Base-by-base conservation (phyloP, 2,113 vertebrate species). In the Psephotus haematonotus region DNA sequence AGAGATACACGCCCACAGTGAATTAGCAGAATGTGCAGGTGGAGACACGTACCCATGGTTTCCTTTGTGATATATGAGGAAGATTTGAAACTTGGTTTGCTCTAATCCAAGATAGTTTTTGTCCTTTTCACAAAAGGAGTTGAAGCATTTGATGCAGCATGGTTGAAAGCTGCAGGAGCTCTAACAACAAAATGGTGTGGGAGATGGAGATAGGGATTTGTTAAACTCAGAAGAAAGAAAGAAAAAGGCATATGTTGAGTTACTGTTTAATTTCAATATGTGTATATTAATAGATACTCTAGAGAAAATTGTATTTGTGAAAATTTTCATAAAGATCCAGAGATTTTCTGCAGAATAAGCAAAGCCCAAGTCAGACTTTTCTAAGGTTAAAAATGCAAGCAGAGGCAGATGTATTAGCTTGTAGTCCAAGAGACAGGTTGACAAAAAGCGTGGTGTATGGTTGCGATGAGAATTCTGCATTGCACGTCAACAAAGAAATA, bases 401-500 rank as follows among this genome's bases (percentile, higher is more conserved):
- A 92, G 47, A 81, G 92, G 31, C 33, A 83, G 37, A 67, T 68
- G 22, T 65, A 44, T 94, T 72, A 94, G 49, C 62, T 62, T 53
- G 4, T 17, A 79, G 72, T 68, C 60, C 82, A 72, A 24, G 64
- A 71, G 47, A 89, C 35, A 85, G 43, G 5, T 33, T 93, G 65
- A 90, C 76, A 94, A 53, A 72, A 94, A 47, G 4, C 16, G 25
- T 57, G 90, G 88, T 88, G 25, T 57, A 43, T 79, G 69, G 52
- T 55, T 92, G 31, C 5, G 1, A 24, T 82, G 88, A 94, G 62
- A 83, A 82, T 96, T 76, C 86, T 93, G 37, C 65, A 65, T 3
- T 93, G 22, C 39, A 22, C 64, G 35, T 86, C 93, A 88, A 46
- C 83, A 82, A n/a, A 86, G 72, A 53, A 96, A 84, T 94, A 93